Conservation (phyloP, 2,113 vertebrate genomes). For the Leiothrix lutea region DNA sequence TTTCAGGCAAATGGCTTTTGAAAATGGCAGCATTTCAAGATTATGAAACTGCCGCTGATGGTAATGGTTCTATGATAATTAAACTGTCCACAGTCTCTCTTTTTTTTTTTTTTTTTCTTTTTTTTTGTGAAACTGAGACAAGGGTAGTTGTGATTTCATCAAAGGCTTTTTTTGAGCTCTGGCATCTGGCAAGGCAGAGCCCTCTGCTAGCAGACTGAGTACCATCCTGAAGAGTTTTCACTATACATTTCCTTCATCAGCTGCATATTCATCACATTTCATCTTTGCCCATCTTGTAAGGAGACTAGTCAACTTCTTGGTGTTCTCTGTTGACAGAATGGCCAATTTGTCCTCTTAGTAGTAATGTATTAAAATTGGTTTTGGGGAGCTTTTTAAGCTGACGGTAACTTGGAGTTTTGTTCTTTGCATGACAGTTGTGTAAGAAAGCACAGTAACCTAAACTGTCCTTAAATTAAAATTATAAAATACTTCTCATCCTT, state of each 20-base stretch:
- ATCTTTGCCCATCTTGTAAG: constrained; percentile 60
- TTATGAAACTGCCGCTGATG: constrained; percentile 26
- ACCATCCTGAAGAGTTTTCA: constrained; percentile 29
- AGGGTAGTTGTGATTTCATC: constrained; percentile 50
- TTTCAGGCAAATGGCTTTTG: constrained; percentile 36
- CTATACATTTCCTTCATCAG: constrained; percentile 64
- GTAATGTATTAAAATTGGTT: constrained; percentile 36
- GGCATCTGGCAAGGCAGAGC: constrained; percentile 57
- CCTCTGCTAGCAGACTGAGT: constrained; percentile 23
- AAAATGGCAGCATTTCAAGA: constrained; percentile 44
- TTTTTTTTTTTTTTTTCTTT: neutral
- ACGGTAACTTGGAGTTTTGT: neutral
- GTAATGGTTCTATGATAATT: constrained; percentile 51
- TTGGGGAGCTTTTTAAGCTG: constrained; percentile 10
- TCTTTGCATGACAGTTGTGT: neutral
- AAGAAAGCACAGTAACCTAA: neutral
- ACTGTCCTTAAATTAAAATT: neutral
- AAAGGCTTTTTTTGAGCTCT: constrained; percentile 68
- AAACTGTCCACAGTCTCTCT: constrained; percentile 58
- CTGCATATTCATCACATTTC: constrained; percentile 43
- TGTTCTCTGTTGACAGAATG: constrained; percentile 66
- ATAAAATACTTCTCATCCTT: neutral
- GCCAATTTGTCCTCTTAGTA: constrained; percentile 59
- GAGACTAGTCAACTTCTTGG: constrained; percentile 34
- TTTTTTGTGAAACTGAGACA: constrained; percentile 45